Percentiles rank a stretch among this genome's conserved stretches.
phyloP scores from a whole-genome alignment of 2,797 vertebrate genomes.

The Cuniculus paca region DNA sequence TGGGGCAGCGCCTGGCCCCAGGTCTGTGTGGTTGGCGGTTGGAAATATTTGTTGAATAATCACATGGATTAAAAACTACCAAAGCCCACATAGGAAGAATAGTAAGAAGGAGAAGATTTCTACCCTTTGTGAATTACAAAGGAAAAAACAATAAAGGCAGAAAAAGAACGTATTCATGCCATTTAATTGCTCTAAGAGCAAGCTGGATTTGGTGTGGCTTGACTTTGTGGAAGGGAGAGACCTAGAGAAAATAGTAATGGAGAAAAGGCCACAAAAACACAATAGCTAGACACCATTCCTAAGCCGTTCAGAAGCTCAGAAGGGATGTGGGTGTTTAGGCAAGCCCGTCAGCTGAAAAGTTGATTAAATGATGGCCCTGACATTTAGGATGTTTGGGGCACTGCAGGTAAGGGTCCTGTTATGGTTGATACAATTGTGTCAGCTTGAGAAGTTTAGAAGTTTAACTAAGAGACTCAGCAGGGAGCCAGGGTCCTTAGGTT shows the following conservation, averaged over 20 bases:
- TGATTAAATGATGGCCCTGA: conserved; percentile 1
- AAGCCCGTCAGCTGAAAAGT: conserved; percentile 38
- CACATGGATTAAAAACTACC: background rate
- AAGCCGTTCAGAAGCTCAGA: conserved; percentile 20
- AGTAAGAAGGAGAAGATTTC: background rate
- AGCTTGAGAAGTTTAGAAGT: too few relatives aligned
- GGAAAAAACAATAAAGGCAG: background rate
- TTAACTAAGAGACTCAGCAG: too few relatives aligned
- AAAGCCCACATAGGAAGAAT: background rate
- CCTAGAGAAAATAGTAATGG: conserved; percentile 7
- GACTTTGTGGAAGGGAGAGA: background rate
- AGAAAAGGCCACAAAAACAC: background rate
- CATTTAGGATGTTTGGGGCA: background rate
- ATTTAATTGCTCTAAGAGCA: conserved; percentile 20
- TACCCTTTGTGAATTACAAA: conserved; percentile 3
- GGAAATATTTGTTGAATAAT: conserved; percentile 10
- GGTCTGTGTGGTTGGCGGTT: background rate
- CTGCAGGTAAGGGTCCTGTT: background rate
- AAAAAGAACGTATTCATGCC: background rate
- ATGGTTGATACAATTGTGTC: too few relatives aligned
- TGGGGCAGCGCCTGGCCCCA: background rate
- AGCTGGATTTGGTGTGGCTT: conserved; percentile 21
- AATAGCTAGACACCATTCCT: background rate
- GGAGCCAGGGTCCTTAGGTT: too few relatives aligned
- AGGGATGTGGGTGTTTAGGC: background rate